These are phyloP conservation scores for Tetrax tetrax DNA, from an alignment of 2,113 vertebrate genomes.

Conservation along the genomic window DNA sequence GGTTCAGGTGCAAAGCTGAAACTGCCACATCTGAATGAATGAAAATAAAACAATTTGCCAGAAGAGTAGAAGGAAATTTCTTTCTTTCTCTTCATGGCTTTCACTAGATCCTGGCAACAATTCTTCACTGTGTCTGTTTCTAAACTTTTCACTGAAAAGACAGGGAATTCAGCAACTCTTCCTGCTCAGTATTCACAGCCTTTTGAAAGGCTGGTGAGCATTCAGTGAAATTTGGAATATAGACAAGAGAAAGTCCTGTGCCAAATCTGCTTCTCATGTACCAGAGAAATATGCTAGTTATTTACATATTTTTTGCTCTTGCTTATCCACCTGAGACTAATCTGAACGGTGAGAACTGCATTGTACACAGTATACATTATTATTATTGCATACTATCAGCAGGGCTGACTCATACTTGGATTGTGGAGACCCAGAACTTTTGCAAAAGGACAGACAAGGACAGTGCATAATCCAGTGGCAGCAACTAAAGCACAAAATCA, in stretches of 20 bases:
- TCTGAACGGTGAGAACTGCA: background rate
- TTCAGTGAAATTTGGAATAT: background rate
- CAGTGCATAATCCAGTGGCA: background rate
- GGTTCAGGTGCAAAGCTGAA: background rate
- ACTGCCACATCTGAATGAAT: background rate
- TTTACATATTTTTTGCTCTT: background rate
- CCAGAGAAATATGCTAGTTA: background rate
- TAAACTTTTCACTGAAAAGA: background rate
- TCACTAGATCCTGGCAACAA: background rate
- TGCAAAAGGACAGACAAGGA: background rate
- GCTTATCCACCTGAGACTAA: background rate
- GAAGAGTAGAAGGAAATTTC: background rate
- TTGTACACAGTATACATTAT: background rate
- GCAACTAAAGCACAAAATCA: background rate
- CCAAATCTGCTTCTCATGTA: background rate
- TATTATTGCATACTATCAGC: background rate
- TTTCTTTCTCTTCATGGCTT: background rate
- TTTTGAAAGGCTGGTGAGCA: background rate
- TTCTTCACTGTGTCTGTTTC: background rate
- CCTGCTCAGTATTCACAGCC: background rate
- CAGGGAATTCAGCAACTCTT: background rate
- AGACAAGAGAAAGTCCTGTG: background rate
- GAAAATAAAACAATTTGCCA: background rate
- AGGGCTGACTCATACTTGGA: background rate
- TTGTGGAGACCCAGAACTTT: background rate